Evolutionary conservation across 2,113 vertebrate genomes (phyloP), one percentile per base, ranked within the genome.

Genomic region (Pseudolaguvia tuberculata): DNA sequence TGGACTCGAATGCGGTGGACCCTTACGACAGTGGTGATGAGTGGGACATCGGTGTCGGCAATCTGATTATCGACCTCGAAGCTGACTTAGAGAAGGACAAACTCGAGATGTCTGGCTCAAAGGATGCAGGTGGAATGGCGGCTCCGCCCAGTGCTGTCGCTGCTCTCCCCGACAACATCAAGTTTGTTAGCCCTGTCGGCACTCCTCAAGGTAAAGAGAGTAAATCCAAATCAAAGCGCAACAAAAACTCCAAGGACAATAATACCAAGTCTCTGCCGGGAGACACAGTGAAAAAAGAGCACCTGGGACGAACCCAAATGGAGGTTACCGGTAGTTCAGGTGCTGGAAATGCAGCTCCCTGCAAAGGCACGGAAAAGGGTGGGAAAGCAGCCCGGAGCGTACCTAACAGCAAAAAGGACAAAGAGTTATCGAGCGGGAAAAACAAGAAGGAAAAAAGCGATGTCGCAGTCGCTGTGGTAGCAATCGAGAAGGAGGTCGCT

Each of bases 11-110:
- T 93, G 94, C 97, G 87, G 97, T 98, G 92, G 97, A 99, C 92
- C 97, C 96, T 83, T 99, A 98, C 75, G 97, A 99, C 91, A 99
- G 97, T 86, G 97, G 96, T 91, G 97, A 99, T 95, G 97, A 99
- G 90, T 98, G 97, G 97, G 97, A 99, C 93, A 98, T 99, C 86
- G 97, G 97, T 82, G 97, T 99, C 91, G 97, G 96, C 87, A 98
- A 99, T 93, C 95, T 99, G 91, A 99, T 99, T 85, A 99, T 99
- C 87, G 97, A 99, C 90, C 95, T 99, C 86, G 97, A 98, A 90
- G 96, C 96, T 83, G 97, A 99, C 88, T 93, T 99, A 93, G 97
- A 99, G 87, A 99, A 99, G 90, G 97, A 98, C 92, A 99, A 99
- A 91, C 89, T 98, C 87, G 97, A 99, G 90, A 98, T 98, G 96